Percentiles rank a stretch among this genome's conserved stretches.
Conservation (phyloP, 2,888 invertebrate species). For the Eristalinus aeneus region DNA sequence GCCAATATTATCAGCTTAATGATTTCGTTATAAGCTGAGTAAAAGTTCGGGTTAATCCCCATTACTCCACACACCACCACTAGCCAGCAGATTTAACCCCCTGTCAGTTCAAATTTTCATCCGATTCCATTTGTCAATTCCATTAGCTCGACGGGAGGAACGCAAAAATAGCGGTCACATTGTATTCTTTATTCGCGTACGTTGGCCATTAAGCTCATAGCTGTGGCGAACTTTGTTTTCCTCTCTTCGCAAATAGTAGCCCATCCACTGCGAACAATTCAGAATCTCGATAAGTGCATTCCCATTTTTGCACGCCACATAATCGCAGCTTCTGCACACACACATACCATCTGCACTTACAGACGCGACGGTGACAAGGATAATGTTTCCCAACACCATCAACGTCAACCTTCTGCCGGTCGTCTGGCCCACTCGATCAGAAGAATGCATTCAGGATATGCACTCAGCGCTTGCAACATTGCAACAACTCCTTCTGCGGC, state of each 20-base stretch:
- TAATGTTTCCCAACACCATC: conserved; percentile 43
- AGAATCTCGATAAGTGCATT: conserved; percentile 33
- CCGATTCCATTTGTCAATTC: neutral
- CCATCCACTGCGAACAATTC: neutral
- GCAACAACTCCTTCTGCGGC: conserved; percentile 5
- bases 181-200: conserved; percentile 5
- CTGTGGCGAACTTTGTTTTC: neutral
- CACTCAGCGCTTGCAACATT: conserved; percentile 73
- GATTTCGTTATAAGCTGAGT: too few species aligned
- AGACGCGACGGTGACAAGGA: conserved; percentile 46
- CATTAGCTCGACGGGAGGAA: neutral
- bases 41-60: too few species aligned
- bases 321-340: conserved; percentile 34
- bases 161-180: neutral
- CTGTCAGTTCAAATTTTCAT: neutral
- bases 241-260: conserved; percentile 4
- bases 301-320: conserved; percentile 32
- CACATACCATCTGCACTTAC: conserved; percentile 27
- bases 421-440: conserved; percentile 32
- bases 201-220: conserved; percentile 15
- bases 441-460: conserved; percentile 44
- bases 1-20: too few species aligned
- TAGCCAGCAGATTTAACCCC: too few species aligned
- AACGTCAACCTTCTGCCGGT: neutral
- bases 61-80: too few species aligned